Base-by-base conservation (phyloP, 2,888 invertebrate species). In the Caenorhabditis sp. region DNA sequence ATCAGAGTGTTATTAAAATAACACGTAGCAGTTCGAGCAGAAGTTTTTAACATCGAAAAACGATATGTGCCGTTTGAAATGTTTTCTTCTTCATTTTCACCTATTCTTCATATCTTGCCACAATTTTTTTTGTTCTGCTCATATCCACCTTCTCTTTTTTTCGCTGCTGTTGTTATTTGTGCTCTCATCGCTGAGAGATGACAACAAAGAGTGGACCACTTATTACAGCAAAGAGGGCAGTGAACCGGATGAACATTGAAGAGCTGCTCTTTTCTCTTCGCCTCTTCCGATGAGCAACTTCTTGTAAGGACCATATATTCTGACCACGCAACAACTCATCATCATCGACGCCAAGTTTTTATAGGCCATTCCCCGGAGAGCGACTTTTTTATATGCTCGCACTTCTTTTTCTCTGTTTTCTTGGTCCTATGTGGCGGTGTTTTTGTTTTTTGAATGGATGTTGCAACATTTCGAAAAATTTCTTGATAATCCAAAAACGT, bases 211-310 rank as follows among this genome's bases (percentile, higher is more conserved):
- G 61, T 41, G 64, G 41, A 51, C 63, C 73, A 73, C 63, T 73
- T 73, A 73, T 74, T 74, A 74, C 74, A 64, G 41, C 74, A 61
- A 24, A 51, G 51, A 73, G 74, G 44, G 74, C 74, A 74, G 74
- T 66, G 74, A 75, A 75, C 74, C 74, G 74, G 56, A 64, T 75
- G 74, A 75, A 66, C 74, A 75, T 75, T 75, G 64, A 68, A 68
- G 54, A 16, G 38, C 54, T 68, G 38, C 51, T 54, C 49, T 68
- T 49, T 28, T 66, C 22, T 66, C 22, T n/a, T 22, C 24, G 3
- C 19, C 51, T n/a, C 64, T 19, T 12, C n/a, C 16, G 68, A 68
- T 68, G 68, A 68, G 68, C 64, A 51, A 31, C 47, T 49, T 26
- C 61, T 73, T 35, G 73, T 58, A 64, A 44, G 59, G 59, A 66